These are phyloP conservation scores for Cololabis saira DNA, from an alignment of 2,113 vertebrate species.

Conservation along the genomic window DNA sequence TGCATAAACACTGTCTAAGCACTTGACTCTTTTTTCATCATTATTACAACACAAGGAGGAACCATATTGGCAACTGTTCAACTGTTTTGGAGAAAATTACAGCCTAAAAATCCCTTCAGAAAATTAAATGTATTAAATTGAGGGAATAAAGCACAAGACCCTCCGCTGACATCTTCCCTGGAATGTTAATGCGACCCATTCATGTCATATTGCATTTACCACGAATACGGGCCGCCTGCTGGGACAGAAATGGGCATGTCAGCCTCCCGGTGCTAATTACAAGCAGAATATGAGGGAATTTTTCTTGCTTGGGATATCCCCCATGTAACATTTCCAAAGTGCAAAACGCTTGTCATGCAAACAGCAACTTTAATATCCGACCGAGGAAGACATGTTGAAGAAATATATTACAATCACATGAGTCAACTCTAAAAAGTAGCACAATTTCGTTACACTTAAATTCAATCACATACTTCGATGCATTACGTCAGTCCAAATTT, in stretches of 20 bases:
- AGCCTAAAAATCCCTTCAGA: constrained; percentile 53
- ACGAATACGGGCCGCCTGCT: constrained; percentile 55
- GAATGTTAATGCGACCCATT: constrained; percentile 49
- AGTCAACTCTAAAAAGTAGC: too few relatives aligned
- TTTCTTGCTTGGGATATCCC: constrained; percentile 45
- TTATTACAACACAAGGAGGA: constrained; percentile 21
- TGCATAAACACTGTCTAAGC: background rate
- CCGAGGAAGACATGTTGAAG: constrained; percentile 16
- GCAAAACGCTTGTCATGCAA: constrained; percentile 47
- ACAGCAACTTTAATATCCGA: constrained; percentile 34
- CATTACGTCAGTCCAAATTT: too few relatives aligned
- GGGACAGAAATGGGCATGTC: constrained; percentile 50
- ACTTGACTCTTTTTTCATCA: background rate
- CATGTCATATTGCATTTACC: constrained; percentile 50
- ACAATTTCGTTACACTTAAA: too few relatives aligned
- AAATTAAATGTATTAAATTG: constrained; percentile 23
- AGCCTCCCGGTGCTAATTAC: constrained; percentile 65
- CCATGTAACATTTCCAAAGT: constrained; percentile 52
- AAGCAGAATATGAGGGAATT: constrained; percentile 55
- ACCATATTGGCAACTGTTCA: constrained; percentile 37
- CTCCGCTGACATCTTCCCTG: constrained; percentile 54
- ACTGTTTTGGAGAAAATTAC: constrained; percentile 49
- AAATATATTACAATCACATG: too few relatives aligned
- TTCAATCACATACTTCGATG: too few relatives aligned
- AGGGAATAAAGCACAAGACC: constrained; percentile 44